phyloP scores from a whole-genome alignment of 2,888 invertebrate species.

The Chloroclystis v-ata region DNA sequence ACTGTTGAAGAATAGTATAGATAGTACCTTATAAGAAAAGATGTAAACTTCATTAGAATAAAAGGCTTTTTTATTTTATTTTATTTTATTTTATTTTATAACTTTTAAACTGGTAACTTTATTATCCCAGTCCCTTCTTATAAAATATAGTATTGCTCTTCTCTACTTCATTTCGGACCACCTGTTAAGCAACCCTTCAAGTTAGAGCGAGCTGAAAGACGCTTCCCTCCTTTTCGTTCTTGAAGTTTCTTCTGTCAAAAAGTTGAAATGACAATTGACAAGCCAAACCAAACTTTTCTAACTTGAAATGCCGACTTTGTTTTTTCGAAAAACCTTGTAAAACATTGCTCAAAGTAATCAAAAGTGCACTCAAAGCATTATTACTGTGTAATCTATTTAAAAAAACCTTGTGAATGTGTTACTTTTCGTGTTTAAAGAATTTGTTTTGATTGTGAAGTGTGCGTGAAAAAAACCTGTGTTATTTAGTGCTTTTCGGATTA shows the following conservation, averaged over 20 bases:
- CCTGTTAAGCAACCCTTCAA: background rate
- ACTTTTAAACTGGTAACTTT: too few species aligned
- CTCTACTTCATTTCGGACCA: background rate
- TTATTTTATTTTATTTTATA: too few species aligned
- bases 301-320: conserved; percentile 29
- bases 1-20: too few species aligned
- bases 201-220: conserved; percentile 1
- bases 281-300: conserved; percentile 25
- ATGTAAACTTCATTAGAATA: too few species aligned
- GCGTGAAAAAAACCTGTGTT: conserved; percentile 25
- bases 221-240: background rate
- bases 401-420: conserved; percentile 9
- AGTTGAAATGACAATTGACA: conserved; percentile 28
- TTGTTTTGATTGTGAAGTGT: conserved; percentile 31
- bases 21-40: too few species aligned
- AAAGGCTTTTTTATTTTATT: too few species aligned
- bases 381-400: conserved; percentile 23
- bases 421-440: conserved; percentile 25
- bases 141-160: too few species aligned
- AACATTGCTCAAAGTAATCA: conserved; percentile 17
- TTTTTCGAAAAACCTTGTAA: conserved; percentile 9
- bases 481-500: conserved; percentile 27
- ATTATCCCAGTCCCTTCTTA: too few species aligned
- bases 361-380: conserved; percentile 26
- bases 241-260: conserved; percentile 7